A percentile compares a stretch with the other conserved stretches of the same genome.
Evolutionary conservation across 1,140 invertebrate species (phyloP).

Genomic region (Sycophaga agraensis): DNA sequence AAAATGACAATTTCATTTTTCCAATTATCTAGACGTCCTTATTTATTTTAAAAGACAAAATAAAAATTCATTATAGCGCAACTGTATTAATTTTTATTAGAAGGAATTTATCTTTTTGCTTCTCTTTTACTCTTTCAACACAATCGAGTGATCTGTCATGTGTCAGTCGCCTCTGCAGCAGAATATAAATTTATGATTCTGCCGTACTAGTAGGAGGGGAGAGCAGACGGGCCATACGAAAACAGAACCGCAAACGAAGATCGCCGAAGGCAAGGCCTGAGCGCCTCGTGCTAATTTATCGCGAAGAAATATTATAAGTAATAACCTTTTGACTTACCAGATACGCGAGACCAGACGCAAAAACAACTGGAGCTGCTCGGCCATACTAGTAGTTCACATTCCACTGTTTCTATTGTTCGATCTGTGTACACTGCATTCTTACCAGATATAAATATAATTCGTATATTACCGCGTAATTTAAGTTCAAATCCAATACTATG

Average conservation of each 20-base stretch:
- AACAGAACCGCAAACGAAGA: background rate
- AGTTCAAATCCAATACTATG: no score
- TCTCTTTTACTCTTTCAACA: background rate
- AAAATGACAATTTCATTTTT: no score
- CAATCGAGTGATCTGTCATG: background rate
- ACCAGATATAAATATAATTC: no score
- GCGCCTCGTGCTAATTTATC: background rate
- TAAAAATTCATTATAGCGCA: no score
- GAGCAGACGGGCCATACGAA: background rate
- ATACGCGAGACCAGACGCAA: slow-evolving; percentile 37
- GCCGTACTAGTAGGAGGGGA: background rate
- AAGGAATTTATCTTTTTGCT: background rate
- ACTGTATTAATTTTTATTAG: no score
- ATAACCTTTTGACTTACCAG: slow-evolving; percentile 50
- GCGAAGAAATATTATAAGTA: slow-evolving; percentile 16
- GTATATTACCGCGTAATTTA: no score
- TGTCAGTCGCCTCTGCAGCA: background rate
- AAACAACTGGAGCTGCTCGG: slow-evolving; percentile 50
- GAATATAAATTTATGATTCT: background rate
- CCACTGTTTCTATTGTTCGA: slow-evolving; percentile 37
- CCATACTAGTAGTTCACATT: slow-evolving; percentile 47
- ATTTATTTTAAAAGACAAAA: no score
- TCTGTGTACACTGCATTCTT: no score
- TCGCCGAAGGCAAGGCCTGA: background rate
- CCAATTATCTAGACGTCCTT: no score